Evolutionary conservation across 2,113 vertebrate genomes (phyloP).

Genomic region (Diglossa brunneiventris): DNA sequence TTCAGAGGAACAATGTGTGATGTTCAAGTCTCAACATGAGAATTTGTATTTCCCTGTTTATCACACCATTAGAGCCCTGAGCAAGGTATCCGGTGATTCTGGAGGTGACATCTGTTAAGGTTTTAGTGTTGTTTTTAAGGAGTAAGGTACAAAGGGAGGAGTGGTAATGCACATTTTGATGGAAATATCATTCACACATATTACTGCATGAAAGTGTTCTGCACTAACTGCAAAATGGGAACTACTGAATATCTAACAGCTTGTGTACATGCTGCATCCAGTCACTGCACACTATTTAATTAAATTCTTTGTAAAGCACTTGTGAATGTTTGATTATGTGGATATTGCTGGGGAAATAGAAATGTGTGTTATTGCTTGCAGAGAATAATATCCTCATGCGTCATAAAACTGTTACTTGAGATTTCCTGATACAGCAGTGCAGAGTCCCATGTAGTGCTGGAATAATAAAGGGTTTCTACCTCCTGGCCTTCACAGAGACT

Average conservation of each 20-base stretch:
- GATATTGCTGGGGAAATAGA: conserved; percentile 31
- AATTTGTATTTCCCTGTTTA: not conserved
- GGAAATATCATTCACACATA: not conserved
- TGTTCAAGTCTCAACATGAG: not conserved
- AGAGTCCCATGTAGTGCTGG: not conserved
- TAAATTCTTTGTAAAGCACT: conserved; percentile 39
- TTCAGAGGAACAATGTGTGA: not conserved
- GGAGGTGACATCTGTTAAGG: not conserved
- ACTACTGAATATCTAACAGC: conserved; percentile 1
- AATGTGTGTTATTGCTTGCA: not conserved
- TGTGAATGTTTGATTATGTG: conserved; percentile 47
- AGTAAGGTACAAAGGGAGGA: not conserved
- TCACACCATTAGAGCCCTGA: not conserved
- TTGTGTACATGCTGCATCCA: not conserved
- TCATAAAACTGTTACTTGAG: conserved; percentile 29
- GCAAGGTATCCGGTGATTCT: not conserved
- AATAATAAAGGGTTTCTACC: conserved; percentile 32
- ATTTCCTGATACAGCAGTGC: conserved; percentile 20
- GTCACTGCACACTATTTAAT: conserved; percentile 25
- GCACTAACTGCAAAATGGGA: conserved; percentile 6
- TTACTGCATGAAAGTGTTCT: not conserved
- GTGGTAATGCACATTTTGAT: not conserved
- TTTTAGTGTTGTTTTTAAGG: not conserved
- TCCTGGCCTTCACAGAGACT: conserved; percentile 43
- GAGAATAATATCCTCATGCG: conserved; percentile 18